A percentile compares a stretch with the other conserved stretches of the same genome.
Conservation (phyloP, 2,888 invertebrate species). For the Torymus aiolomorphi region DNA sequence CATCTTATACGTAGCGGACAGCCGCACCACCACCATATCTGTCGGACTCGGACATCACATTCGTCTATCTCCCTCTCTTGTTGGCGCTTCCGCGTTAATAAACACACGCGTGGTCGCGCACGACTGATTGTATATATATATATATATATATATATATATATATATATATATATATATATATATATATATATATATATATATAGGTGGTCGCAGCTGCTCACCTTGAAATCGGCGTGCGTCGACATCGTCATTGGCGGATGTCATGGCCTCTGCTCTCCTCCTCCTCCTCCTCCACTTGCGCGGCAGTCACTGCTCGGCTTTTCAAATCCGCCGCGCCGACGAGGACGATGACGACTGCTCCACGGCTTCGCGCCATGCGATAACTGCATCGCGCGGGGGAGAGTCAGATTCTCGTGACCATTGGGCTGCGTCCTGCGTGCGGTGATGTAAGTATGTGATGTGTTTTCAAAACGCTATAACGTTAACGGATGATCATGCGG, state of each 20-base stretch:
- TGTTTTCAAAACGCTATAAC: no score
- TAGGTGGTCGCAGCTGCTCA: slow-evolving; percentile 10
- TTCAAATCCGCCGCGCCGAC: slow-evolving; percentile 13
- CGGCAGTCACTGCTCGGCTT: slow-evolving; percentile 9
- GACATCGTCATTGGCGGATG: slow-evolving; percentile 36
- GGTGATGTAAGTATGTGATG: no score
- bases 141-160: no score
- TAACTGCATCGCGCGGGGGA: slow-evolving; percentile 46
- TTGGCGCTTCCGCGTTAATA: no score
- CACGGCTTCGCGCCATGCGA: slow-evolving; percentile 11
- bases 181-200: neutral
- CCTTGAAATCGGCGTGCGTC: slow-evolving; percentile 48
- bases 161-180: neutral
- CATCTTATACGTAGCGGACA: no score
- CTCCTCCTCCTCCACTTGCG: slow-evolving; percentile 6
- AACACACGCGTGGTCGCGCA: slow-evolving; percentile 10
- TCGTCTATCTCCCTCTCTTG: no score
- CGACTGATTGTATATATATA: slow-evolving; percentile 1
- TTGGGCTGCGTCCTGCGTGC: neutral
- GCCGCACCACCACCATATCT: no score
- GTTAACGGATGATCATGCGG: no score
- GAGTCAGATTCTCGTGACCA: slow-evolving; percentile 53
- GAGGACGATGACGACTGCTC: slow-evolving; percentile 8
- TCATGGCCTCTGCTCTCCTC: slow-evolving; percentile 34
- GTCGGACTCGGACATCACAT: no score